Conservation (phyloP, 2,797 vertebrate species). For the Antrozous pallidus region DNA sequence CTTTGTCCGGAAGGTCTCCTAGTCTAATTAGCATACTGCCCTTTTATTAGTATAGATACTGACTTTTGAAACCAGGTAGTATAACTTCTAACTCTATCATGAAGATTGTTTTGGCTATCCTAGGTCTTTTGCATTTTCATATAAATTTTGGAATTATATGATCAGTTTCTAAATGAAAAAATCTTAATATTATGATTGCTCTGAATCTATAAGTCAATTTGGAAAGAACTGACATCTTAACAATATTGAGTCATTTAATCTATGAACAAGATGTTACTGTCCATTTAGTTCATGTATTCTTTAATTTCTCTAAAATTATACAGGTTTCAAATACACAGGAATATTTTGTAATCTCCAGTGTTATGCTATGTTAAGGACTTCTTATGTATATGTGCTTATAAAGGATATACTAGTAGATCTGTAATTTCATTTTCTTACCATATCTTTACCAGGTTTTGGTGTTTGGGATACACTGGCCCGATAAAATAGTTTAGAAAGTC, state of each 20-base stretch:
- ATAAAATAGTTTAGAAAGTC: background rate
- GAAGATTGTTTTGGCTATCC: background rate
- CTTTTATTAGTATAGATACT: background rate
- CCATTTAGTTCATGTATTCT: background rate
- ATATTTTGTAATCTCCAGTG: background rate
- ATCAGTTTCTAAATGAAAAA: background rate
- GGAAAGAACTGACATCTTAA: background rate
- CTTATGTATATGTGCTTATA: background rate
- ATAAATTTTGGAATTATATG: slow-evolving; percentile 8
- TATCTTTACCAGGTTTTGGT: background rate
- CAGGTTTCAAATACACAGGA: background rate
- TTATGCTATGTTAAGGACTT: background rate
- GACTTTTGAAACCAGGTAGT: background rate
- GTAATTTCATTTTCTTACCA: background rate
- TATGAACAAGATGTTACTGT: background rate
- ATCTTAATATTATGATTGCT: background rate
- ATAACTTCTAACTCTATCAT: background rate
- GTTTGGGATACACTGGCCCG: background rate
- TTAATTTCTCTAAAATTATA: background rate
- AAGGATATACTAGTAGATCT: background rate
- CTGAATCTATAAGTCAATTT: background rate
- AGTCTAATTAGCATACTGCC: too few relatives aligned
- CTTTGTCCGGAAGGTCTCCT: too few relatives aligned
- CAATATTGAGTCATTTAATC: background rate
- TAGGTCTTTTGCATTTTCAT: background rate